These are phyloP conservation scores for Aporophyla nigra DNA, from an alignment of 2,888 invertebrate species.

Conservation along the genomic window DNA sequence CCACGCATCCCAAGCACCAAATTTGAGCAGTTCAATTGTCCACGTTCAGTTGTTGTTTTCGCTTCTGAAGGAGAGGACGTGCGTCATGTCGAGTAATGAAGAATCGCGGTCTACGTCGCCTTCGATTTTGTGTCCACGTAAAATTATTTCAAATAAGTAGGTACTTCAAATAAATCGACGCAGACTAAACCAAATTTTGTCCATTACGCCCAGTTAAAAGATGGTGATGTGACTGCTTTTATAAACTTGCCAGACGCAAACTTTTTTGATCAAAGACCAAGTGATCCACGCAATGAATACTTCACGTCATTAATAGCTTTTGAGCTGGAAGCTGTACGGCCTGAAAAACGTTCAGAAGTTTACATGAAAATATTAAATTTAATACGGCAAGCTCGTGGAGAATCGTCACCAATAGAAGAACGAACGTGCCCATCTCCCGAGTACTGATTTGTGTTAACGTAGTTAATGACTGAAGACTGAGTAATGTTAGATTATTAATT, in stretches of 20 bases:
- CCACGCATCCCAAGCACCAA: conserved; percentile 7
- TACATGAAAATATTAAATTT: neutral
- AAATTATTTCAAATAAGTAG: neutral
- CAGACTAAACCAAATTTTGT: conserved; percentile 15
- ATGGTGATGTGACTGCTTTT: conserved; percentile 26
- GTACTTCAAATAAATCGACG: conserved; percentile 10
- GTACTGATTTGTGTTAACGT: conserved; percentile 4
- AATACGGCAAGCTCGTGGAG: conserved; percentile 4
- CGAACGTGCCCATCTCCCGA: conserved; percentile 2
- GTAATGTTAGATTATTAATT: neutral
- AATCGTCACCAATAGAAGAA: neutral
- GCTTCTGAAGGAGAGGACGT: conserved; percentile 11
- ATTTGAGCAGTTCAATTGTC: neutral
- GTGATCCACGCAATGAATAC: conserved; percentile 18
- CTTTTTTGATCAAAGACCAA: conserved; percentile 26
- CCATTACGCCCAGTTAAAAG: neutral
- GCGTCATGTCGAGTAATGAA: conserved; percentile 13
- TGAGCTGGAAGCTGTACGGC: conserved; percentile 16
- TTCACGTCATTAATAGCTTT: conserved; percentile 28
- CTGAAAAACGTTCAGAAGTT: neutral
- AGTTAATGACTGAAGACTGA: conserved; percentile 9
- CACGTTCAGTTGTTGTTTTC: neutral
- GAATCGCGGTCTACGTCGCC: conserved; percentile 16
- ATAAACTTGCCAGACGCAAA: conserved; percentile 7
- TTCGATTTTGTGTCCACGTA: conserved; percentile 6